Base-by-base conservation (phyloP, 2,797 vertebrate genomes). In the Sardinella longiceps region DNA sequence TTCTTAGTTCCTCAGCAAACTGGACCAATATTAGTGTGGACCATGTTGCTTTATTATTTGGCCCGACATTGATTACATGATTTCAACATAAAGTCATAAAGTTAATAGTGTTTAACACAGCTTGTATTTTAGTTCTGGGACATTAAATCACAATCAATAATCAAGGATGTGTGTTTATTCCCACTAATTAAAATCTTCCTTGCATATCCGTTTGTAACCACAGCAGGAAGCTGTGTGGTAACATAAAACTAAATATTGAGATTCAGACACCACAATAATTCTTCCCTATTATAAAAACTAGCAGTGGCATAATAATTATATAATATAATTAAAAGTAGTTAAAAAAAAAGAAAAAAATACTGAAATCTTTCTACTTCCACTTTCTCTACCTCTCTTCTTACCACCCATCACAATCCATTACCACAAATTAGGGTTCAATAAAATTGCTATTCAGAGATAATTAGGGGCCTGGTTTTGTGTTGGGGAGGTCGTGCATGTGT, bases 391-490 rank as follows among this genome's bases (percentile, higher is more conserved):
- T 91, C 95, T 91, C 91, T 94, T 91, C 89, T 92, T 91, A 91
- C 94, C 91, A 94, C 94, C 95, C 94, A 95, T 97, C 95, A 96
- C 95, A 95, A 94, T 95, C 95, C 94, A 96, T 97, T 97, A 96
- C 94, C 93, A 92, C 96, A 96, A 96, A 96, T 96, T 96, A 97
- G 96, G 93, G 93, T 95, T 96, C 94, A 95, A 95, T 97, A 95
- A 94, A 95, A 95, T 95, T 97, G 94, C 94, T 95, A 96, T 96
- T 97, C 96, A 96, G 94, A 95, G 95, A 96, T 96, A 97, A 97
- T 96, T 97, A 97, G 94, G 92, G 91, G 93, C 90, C 70, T 91
- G 93, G 93, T 93, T 94, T 95, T 94, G 92, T 91, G 92, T 92
- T 88, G 91, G 83, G 0, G 81, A 0, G 80, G 82, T 80, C 48